These are phyloP conservation scores for Trichosurus vulpecula DNA, from an alignment of 2,797 vertebrate species.

Conservation along the genomic window DNA sequence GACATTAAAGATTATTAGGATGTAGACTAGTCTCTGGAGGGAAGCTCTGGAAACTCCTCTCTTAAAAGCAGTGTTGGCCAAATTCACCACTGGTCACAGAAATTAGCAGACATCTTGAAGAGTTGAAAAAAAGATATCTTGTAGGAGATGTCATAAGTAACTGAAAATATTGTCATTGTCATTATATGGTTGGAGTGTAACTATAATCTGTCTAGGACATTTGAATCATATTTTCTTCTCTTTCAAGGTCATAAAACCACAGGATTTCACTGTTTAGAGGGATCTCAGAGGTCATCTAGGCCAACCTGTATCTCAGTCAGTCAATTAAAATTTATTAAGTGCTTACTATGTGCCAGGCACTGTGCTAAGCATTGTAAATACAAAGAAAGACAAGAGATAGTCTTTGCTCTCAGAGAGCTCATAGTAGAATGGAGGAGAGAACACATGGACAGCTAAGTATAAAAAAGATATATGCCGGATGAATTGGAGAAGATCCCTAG, in stretches of 20 bases:
- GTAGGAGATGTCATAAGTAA: background rate
- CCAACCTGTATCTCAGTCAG: background rate
- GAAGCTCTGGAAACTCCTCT: background rate
- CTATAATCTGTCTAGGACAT: background rate
- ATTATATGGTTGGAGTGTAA: conserved; percentile 1
- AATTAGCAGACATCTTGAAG: background rate
- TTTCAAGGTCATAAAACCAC: background rate
- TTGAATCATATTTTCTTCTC: background rate
- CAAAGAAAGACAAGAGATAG: background rate
- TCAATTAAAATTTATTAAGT: background rate
- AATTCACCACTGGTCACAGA: background rate
- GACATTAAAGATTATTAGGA: conserved; percentile 8
- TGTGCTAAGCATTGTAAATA: background rate
- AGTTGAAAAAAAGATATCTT: background rate
- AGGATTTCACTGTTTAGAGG: background rate
- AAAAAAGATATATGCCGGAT: accelerated
- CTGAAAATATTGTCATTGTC: background rate
- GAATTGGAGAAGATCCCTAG: background rate
- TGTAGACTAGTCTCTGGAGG: background rate
- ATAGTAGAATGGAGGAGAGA: background rate
- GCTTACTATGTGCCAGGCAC: background rate
- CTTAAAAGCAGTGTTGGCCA: background rate
- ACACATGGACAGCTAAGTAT: background rate
- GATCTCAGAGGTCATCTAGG: accelerated
- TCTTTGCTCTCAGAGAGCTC: background rate